Evolutionary conservation across 2,888 invertebrate genomes (phyloP), one percentile per base, ranked within the genome.

Genomic region (Parapristionchus giblindavisi): DNA sequence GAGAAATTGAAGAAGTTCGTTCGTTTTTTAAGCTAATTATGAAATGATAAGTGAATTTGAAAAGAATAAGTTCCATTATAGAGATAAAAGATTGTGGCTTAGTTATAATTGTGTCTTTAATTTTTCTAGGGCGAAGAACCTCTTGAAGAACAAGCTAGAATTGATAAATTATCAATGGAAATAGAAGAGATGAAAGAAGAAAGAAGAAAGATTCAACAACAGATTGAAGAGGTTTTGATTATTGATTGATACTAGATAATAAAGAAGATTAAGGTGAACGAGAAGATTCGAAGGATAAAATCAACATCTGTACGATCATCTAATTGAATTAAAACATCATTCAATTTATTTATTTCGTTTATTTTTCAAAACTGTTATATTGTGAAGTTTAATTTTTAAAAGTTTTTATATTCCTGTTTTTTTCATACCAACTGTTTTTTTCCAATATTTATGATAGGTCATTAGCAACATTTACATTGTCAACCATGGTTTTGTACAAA

Each of bases 101-200:
- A 43, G 17, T 14, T 43, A 17, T 43, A 43, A 14, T 43, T 17
- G 17, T 17, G 8, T 17, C 43, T 43, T 43, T 43, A 8, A 54
- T 54, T 6, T 27, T 52, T 68, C 17, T 36, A 68, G 68, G 14
- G 34, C 17, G 68, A 68, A 29, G 34, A 34, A 1, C 51, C 51
- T n/a, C 52, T 68, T n/a, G 36, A 34, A n/a, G 68, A 51, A 40
- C 34, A 34, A 1, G 51, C 24, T 36, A 34, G 52, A 11, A 52
- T 68, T 24, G 11, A 27, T 11, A 52, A 32, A 3, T 38, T 68
- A 34, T 34, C 51, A n/a, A 52, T 14, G 21, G 68, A 68, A n/a
- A 68, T 68, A 8, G 52, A 68, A 29, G 51, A 68, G 21, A 36
- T 68, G 68, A 68, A 68, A 36, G 52, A 52, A 27, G 52, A 68